Evolutionary conservation across 2,888 invertebrate genomes (phyloP).

Genomic region (Synanthedon andrenaeformis): DNA sequence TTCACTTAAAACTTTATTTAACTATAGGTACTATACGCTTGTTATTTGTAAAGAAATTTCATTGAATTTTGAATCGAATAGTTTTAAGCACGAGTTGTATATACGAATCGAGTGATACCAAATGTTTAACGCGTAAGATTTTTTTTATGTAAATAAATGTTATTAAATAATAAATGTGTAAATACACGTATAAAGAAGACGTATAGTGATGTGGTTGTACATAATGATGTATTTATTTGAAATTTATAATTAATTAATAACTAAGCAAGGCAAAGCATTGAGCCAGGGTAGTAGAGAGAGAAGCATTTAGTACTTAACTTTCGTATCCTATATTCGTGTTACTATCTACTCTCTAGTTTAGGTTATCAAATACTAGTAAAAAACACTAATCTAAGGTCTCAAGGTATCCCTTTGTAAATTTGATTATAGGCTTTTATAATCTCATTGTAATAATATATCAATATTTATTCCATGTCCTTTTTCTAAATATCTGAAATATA

Average conservation of each 20-base stretch:
- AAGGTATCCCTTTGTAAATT: no score
- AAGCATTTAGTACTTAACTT: not conserved
- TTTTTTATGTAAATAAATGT: conserved; percentile 4
- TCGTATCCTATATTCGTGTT: not conserved
- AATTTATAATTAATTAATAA: conserved; percentile 13
- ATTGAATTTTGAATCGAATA: not conserved
- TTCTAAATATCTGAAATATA: no score
- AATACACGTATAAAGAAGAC: conserved; percentile 28
- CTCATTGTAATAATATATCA: no score
- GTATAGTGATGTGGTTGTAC: conserved; percentile 52
- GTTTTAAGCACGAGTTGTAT: not conserved
- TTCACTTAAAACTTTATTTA: not conserved
- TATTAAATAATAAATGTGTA: conserved; percentile 7
- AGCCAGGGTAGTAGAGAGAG: conserved; percentile 46
- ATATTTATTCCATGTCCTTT: no score
- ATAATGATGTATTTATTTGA: conserved; percentile 23
- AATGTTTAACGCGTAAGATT: no score
- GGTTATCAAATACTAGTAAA: not conserved
- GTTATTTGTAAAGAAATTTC: conserved; percentile 4
- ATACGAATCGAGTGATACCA: not conserved
- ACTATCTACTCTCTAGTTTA: not conserved
- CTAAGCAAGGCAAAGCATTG: conserved; percentile 36
- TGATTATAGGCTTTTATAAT: no score
- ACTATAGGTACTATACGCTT: not conserved
- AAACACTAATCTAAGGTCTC: no score